phyloP scores from a whole-genome alignment of 23 tunicate genomes.

The Clavelina lepadiformis region DNA sequence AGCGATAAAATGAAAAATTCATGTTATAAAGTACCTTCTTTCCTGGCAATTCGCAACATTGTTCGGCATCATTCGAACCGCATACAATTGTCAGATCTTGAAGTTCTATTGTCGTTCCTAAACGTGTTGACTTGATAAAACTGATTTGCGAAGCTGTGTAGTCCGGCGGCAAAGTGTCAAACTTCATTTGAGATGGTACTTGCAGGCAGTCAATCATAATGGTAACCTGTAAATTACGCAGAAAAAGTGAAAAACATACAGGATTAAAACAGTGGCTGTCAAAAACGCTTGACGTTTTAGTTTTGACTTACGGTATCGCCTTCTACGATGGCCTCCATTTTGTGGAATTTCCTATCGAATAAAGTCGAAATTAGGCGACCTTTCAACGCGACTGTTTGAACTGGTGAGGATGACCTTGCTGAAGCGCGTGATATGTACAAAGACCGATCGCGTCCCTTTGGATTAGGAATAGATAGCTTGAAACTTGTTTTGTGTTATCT shows the following conservation, averaged over 20 bases:
- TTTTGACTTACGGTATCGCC: conserved; percentile 13
- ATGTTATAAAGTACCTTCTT: no score
- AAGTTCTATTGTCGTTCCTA: conserved; percentile 23
- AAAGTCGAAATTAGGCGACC: conserved; percentile 44
- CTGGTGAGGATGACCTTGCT: not conserved
- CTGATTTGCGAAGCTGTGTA: conserved; percentile 13
- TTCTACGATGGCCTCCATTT: conserved; percentile 38
- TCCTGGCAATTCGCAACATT: conserved; percentile 62
- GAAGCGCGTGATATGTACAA: conserved; percentile 21
- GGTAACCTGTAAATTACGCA: conserved; percentile 23
- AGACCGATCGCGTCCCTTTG: conserved; percentile 11
- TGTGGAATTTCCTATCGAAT: conserved; percentile 52
- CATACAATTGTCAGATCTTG: conserved; percentile 55
- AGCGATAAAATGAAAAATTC: no score
- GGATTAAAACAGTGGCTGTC: no score
- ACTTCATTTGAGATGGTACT: conserved; percentile 11
- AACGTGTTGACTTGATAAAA: conserved; percentile 11
- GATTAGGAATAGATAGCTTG: not conserved
- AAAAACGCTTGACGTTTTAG: no score
- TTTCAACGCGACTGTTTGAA: conserved; percentile 18
- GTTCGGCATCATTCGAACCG: conserved; percentile 19
- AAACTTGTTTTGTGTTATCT: not conserved
- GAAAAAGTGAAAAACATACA: no score
- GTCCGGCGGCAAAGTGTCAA: conserved; percentile 3
- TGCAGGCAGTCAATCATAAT: conserved; percentile 57